Evolutionary conservation across 2,113 vertebrate species (phyloP).

Genomic region (Dicrurus megarhynchus): DNA sequence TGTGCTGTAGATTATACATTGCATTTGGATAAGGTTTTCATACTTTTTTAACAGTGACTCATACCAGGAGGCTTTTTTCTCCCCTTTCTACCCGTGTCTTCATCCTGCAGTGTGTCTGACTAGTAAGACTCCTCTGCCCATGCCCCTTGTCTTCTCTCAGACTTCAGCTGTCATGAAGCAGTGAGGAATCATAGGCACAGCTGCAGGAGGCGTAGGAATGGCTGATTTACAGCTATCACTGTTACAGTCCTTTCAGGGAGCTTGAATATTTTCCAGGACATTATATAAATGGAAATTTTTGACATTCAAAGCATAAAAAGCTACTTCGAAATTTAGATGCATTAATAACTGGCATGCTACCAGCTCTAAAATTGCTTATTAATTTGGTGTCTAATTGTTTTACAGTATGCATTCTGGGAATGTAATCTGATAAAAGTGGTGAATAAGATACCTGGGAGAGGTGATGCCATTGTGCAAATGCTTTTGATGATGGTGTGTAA

Average conservation of each 20-base stretch:
- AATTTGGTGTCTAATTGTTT: not conserved
- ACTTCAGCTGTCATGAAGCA: not conserved
- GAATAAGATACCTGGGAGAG: not conserved
- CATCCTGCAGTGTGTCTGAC: not conserved
- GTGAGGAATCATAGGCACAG: not conserved
- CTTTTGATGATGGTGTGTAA: not conserved
- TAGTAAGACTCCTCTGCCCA: not conserved
- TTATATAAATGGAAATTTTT: not conserved
- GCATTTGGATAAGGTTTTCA: not conserved
- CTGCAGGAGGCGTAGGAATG: not conserved
- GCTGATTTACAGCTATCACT: not conserved
- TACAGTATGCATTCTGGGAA: not conserved
- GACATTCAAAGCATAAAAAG: not conserved
- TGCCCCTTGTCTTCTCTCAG: not conserved
- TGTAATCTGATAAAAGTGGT: not conserved
- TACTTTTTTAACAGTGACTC: not conserved
- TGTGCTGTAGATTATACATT: not conserved
- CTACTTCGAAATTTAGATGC: not conserved
- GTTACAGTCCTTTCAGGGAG: not conserved
- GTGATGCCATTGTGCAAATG: not conserved
- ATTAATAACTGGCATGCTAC: not conserved
- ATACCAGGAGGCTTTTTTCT: not conserved
- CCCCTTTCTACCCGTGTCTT: accelerated
- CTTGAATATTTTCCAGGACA: not conserved
- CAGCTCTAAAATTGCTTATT: not conserved